Conservation (phyloP, 2,113 vertebrate species). For the Gymnocephalus cernua region DNA sequence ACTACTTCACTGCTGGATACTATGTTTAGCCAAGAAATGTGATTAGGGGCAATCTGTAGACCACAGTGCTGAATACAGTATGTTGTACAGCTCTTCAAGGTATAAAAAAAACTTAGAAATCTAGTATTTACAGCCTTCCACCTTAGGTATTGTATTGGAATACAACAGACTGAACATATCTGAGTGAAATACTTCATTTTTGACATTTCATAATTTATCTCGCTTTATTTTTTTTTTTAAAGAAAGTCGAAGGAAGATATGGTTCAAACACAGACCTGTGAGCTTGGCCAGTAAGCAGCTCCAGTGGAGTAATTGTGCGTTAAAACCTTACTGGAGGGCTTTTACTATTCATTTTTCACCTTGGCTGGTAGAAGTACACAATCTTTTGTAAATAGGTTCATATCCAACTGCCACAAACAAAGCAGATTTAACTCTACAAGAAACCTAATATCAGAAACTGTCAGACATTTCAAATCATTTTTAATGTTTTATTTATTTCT, state of each 20-base stretch:
- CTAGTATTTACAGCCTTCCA: not conserved
- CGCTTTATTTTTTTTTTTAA: not conserved
- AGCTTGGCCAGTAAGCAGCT: not conserved
- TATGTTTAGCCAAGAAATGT: constrained; percentile 25
- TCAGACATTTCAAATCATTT: not conserved
- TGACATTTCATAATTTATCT: not conserved
- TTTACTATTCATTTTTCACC: constrained; percentile 19
- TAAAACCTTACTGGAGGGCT: not conserved
- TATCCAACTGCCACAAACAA: not conserved
- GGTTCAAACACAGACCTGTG: not conserved
- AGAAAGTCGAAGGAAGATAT: constrained; percentile 5
- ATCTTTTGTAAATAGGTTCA: constrained; percentile 9
- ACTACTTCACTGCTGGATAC: constrained; percentile 26
- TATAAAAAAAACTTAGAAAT: not conserved
- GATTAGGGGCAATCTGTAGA: constrained; percentile 16
- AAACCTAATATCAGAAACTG: not conserved
- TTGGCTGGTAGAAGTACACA: not conserved
- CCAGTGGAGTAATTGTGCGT: not conserved
- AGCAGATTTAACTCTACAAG: not conserved
- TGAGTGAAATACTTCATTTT: not conserved
- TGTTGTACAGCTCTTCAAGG: not conserved
- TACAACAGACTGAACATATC: not conserved
- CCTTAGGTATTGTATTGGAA: not conserved
- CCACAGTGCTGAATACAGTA: constrained; percentile 1
- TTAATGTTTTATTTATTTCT: not conserved